These are phyloP conservation scores for Brenthis ino DNA, from an alignment of 2,888 invertebrate species.

Conservation along the genomic window DNA sequence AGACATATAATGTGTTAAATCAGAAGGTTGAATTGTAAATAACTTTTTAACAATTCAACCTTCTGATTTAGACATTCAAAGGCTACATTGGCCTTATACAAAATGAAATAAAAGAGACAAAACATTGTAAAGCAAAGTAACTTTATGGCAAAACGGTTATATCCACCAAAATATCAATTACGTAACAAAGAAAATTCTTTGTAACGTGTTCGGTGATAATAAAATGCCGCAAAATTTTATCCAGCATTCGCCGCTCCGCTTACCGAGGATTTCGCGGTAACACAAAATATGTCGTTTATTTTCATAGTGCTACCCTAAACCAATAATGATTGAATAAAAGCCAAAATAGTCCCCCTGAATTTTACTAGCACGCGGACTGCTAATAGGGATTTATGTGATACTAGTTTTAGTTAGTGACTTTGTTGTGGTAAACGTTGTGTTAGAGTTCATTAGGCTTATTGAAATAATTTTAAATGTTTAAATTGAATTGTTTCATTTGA, in stretches of 20 bases:
- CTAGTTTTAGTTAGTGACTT: neutral
- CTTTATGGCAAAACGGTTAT: constrained; percentile 17
- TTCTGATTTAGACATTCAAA: too few species aligned
- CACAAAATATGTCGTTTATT: constrained; percentile 27
- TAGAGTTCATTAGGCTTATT: neutral
- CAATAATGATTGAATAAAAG: constrained; percentile 27
- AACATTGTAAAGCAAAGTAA: constrained; percentile 17
- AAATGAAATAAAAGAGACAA: constrained; percentile 17
- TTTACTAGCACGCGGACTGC: constrained; percentile 10
- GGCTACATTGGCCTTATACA: constrained; percentile 7
- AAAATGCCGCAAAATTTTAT: constrained; percentile 32
- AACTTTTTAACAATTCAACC: too few species aligned
- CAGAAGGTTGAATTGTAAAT: too few species aligned
- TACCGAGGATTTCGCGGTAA: constrained; percentile 16
- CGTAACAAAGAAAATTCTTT: constrained; percentile 33
- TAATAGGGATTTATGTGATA: constrained; percentile 17
- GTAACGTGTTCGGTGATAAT: constrained; percentile 33
- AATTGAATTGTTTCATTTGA: too few species aligned
- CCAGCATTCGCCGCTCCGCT: constrained; percentile 15
- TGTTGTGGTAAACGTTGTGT: neutral
- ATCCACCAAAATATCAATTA: constrained; percentile 16
- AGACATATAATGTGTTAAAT: too few species aligned
- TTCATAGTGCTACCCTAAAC: constrained; percentile 22
- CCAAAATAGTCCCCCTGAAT: constrained; percentile 12
- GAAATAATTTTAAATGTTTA: neutral